Base-by-base conservation (phyloP, 2,888 invertebrate species). In the Pseudanteris insignis region DNA sequence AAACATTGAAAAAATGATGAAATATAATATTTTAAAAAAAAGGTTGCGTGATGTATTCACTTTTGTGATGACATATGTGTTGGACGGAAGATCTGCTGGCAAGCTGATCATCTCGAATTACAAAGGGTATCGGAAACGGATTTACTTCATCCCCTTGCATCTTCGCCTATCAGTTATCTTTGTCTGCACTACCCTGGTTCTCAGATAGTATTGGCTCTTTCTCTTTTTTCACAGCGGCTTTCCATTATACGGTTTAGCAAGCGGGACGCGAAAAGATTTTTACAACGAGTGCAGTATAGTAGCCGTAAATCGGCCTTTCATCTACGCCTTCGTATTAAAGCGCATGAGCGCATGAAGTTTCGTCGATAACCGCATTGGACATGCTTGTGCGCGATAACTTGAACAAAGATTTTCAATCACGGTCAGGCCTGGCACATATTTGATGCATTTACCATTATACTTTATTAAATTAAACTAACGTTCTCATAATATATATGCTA, bases 61-160 rank as follows among this genome's bases (percentile, higher is more conserved):
- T 5, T 47, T 40, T 32, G 18, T 33, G 26, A 44, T 54, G 62
- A 48, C 63, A 63, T 63, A 53, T 63, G 63, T 58, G 58, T 53
- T 53, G 54, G 38, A 34, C 53, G 41, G 48, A 44, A 38, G 53
- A 63, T 58, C 55, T 51, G 43, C 38, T 36, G 68, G 64, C 72
- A 76, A 77, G 77, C 77, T 73, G 77, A 79, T 78, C 76, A 76
- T 78, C 78, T 79, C 79, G 73, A 79, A 79, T 79, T 78, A 79
- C 79, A 78, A 79, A 78, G 77, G 76, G 77, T 76, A 79, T 78
- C 60, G 57, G 63, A 63, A 61, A 57, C 58, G 44, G 57, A 32
- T 55, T 54, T 41, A 58, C 67, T 61, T 63, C 55, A 33, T 46
- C 57, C 46, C 57, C 61, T 50, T 53, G 55, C 63, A 47, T 51